Conservation (phyloP, 2,888 invertebrate species). For the Xanthorhoe spadicearia region DNA sequence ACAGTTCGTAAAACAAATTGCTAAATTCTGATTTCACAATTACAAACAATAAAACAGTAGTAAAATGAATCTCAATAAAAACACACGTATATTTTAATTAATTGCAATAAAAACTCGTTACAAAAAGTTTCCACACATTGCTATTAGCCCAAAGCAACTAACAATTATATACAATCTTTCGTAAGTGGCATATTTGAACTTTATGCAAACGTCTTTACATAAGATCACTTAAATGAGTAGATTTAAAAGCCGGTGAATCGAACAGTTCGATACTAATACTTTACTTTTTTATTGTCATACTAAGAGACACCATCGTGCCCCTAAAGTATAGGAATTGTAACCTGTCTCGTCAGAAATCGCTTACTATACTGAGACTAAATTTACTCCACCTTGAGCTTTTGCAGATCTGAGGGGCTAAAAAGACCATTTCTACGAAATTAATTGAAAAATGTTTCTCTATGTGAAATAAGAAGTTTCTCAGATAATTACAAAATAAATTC, state of each 20-base stretch:
- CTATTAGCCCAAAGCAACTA: conserved; percentile 51
- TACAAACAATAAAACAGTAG: conserved; percentile 51
- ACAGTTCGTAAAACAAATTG: conserved; percentile 13
- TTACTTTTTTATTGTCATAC: too few relatives aligned
- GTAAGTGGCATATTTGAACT: conserved; percentile 55
- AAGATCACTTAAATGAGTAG: background rate
- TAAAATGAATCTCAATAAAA: conserved; percentile 54
- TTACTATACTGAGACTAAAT: too few relatives aligned
- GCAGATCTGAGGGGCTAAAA: too few relatives aligned
- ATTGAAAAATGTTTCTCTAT: too few relatives aligned
- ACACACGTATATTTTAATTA: conserved; percentile 54
- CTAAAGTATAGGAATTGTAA: too few relatives aligned
- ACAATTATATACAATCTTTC: conserved; percentile 64
- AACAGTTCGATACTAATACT: too few relatives aligned
- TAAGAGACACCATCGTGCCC: too few relatives aligned
- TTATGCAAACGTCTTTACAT: conserved; percentile 63
- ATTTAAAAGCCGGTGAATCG: background rate
- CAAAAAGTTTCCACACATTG: conserved; percentile 61
- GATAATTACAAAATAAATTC: too few relatives aligned
- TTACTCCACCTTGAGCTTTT: too few relatives aligned
- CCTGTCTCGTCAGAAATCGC: too few relatives aligned
- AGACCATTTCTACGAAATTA: too few relatives aligned
- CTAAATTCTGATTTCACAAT: conserved; percentile 38
- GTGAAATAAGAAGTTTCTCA: too few relatives aligned
- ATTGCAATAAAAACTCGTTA: conserved; percentile 53